These are phyloP conservation scores for Aurelia sp. DNA, from an alignment of 30 jellyfish, hydroid and myxozoan species.

Conservation along the genomic window DNA sequence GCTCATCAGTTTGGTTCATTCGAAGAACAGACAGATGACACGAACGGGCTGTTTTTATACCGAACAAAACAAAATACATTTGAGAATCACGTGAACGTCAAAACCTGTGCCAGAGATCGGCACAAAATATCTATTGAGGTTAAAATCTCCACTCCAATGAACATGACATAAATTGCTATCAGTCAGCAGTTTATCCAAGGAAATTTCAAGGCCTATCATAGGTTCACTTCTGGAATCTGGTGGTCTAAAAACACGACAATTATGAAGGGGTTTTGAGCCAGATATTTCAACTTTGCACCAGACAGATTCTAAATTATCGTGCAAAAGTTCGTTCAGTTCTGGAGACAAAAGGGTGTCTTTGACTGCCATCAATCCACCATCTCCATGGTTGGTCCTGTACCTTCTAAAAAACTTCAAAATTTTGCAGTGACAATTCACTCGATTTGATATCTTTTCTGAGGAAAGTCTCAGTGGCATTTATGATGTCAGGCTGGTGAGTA, in stretches of 20 bases:
- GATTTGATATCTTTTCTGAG: slow-evolving; percentile 35
- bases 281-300: slow-evolving; percentile 39
- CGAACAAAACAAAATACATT: too few relatives aligned
- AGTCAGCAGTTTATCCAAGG: slow-evolving; percentile 42
- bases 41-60: too few relatives aligned
- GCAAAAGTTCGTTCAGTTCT: slow-evolving; percentile 18
- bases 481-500: too few relatives aligned
- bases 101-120: too few relatives aligned
- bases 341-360: slow-evolving; percentile 24
- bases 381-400: slow-evolving; percentile 37
- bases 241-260: slow-evolving; percentile 14
- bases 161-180: slow-evolving; percentile 33
- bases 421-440: slow-evolving; percentile 33
- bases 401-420: not conserved
- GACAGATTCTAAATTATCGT: slow-evolving; percentile 23
- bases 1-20: too few relatives aligned
- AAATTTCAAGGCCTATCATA: slow-evolving; percentile 24
- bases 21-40: too few relatives aligned
- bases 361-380: slow-evolving; percentile 20
- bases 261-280: slow-evolving; percentile 32
- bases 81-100: too few relatives aligned
- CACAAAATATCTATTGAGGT: too few relatives aligned
- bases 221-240: slow-evolving; percentile 40
- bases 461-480: too few relatives aligned
- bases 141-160: slow-evolving; percentile 56